Conservation (phyloP, 2,888 invertebrate species). For the Drosophila hamatofila region DNA sequence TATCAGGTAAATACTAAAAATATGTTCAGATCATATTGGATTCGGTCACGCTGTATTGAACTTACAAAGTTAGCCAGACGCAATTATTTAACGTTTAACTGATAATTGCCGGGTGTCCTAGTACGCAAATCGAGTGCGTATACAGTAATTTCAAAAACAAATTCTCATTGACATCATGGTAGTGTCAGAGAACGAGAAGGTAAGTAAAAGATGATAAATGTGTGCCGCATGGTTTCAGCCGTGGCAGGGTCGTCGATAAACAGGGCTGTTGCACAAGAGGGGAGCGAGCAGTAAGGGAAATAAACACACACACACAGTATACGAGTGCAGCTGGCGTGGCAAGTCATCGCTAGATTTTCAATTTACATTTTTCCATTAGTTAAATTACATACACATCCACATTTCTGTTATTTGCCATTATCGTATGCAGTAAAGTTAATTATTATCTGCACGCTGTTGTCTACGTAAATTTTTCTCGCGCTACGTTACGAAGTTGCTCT, state of each 20-base stretch:
- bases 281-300: slow-evolving; percentile 19
- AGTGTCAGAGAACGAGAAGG: slow-evolving; percentile 76
- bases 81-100: slow-evolving; percentile 57
- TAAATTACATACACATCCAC: slow-evolving; percentile 27
- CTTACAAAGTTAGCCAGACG: slow-evolving; percentile 55
- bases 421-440: slow-evolving; percentile 42
- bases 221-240: slow-evolving; percentile 70
- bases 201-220: slow-evolving; percentile 51
- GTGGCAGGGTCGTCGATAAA: slow-evolving; percentile 71
- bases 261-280: slow-evolving; percentile 76
- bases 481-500: slow-evolving; percentile 40
- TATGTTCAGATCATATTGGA: slow-evolving; percentile 11
- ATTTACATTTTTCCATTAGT: slow-evolving; percentile 48
- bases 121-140: slow-evolving; percentile 63
- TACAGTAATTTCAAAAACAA: slow-evolving; percentile 33
- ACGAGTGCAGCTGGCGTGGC: slow-evolving; percentile 63
- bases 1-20: slow-evolving; percentile 41
- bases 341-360: slow-evolving; percentile 61
- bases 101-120: slow-evolving; percentile 24
- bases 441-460: slow-evolving; percentile 55
- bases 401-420: slow-evolving; percentile 22
- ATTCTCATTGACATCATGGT: slow-evolving; percentile 61
- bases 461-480: slow-evolving; percentile 53
- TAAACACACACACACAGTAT: slow-evolving; percentile 42
- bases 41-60: slow-evolving; percentile 57